Percentiles rank a stretch among this genome's conserved stretches.
phyloP scores from a whole-genome alignment of 1,140 invertebrate species.

The Ips typographus region DNA sequence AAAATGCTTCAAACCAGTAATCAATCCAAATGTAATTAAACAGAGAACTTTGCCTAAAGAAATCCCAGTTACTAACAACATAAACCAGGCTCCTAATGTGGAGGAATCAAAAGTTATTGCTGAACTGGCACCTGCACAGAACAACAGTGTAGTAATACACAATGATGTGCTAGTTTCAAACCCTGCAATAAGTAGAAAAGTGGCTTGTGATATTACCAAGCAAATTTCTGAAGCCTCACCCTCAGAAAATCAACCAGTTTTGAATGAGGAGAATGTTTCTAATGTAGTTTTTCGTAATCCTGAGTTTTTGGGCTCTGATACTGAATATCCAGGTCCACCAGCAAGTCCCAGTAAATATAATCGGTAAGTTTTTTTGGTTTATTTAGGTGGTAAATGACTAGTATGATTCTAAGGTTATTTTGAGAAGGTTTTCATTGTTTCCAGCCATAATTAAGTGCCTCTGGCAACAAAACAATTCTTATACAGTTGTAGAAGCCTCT shows the following conservation, averaged over 20 bases:
- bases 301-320: constrained; percentile 32
- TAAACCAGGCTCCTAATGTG: not conserved
- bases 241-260: not conserved
- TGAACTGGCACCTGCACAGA: too few species aligned
- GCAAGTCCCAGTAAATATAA: constrained; percentile 49
- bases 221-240: not conserved
- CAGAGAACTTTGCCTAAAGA: constrained; percentile 1
- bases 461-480: too few species aligned
- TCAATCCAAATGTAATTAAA: constrained; percentile 19
- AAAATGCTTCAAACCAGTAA: constrained; percentile 20
- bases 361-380: constrained; percentile 15
- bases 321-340: constrained; percentile 44
- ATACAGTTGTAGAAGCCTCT: too few species aligned
- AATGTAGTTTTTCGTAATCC: not conserved
- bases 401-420: too few species aligned
- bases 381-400: too few species aligned
- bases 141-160: not conserved
- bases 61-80: not conserved
- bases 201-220: not conserved
- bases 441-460: too few species aligned
- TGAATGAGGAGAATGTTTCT: not conserved
- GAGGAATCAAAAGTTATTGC: too few species aligned
- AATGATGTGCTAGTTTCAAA: not conserved
- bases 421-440: too few species aligned
- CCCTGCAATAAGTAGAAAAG: not conserved